Evolutionary conservation across 2,113 vertebrate genomes (phyloP).

Genomic region (Gorsachius goisagi): DNA sequence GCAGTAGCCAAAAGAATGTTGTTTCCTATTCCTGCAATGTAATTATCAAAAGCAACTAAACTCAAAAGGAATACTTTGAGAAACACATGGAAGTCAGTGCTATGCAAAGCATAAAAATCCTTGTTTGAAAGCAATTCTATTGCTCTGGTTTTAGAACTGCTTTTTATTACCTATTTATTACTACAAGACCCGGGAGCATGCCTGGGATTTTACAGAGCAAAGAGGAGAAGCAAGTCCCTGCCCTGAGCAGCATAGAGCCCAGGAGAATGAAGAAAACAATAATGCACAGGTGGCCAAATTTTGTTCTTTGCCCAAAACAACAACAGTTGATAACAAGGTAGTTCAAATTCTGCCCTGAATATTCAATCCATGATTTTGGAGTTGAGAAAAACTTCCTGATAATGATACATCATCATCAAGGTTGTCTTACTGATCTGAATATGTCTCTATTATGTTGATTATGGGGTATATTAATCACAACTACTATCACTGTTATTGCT

Average conservation of each 20-base stretch:
- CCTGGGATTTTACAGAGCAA: neutral
- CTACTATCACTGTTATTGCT: neutral
- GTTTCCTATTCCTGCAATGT: neutral
- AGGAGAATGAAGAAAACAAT: neutral
- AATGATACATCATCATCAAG: neutral
- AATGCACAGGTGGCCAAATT: neutral
- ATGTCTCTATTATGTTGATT: neutral
- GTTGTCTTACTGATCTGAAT: neutral
- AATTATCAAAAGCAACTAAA: constrained; percentile 12
- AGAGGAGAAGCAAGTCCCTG: neutral
- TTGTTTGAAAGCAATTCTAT: neutral
- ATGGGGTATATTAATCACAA: neutral
- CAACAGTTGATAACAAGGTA: neutral
- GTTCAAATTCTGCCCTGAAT: neutral
- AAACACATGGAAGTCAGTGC: neutral
- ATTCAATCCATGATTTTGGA: neutral
- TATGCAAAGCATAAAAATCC: neutral
- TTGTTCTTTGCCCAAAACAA: neutral
- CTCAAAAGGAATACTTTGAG: neutral
- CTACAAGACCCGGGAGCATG: neutral
- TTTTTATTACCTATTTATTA: constrained; percentile 35
- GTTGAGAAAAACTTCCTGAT: neutral
- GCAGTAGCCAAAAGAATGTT: neutral
- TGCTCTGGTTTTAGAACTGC: neutral
- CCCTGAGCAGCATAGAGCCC: neutral